These are phyloP conservation scores for Cacajao melanocephalus DNA, from an alignment of 2,797 vertebrate species.

Conservation along the genomic window DNA sequence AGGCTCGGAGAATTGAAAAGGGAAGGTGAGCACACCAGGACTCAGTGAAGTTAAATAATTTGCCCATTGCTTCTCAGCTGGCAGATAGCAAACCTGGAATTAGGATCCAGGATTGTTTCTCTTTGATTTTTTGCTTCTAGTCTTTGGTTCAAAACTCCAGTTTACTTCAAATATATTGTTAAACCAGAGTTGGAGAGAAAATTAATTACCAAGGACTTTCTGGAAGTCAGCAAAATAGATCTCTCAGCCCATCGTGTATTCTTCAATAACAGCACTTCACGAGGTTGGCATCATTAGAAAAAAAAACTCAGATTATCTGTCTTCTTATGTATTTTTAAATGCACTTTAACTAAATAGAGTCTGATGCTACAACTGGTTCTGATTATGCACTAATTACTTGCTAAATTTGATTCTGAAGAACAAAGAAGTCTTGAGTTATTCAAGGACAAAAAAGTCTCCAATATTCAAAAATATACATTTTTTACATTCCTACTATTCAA, in stretches of 20 bases:
- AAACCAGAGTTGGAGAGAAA: constrained; percentile 19
- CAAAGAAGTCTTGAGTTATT: constrained; percentile 73
- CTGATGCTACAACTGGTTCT: constrained; percentile 69
- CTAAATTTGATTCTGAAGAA: constrained; percentile 72
- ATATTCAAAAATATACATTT: constrained; percentile 64
- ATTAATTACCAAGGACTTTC: constrained; percentile 21
- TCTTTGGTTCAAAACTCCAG: not conserved
- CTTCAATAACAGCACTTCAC: constrained; percentile 11
- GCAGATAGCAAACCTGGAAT: not conserved
- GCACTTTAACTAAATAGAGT: constrained; percentile 57
- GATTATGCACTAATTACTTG: constrained; percentile 72
- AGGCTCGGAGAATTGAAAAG: not conserved
- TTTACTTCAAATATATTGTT: constrained; percentile 21
- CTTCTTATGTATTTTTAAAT: constrained; percentile 63
- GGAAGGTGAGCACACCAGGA: fast-evolving
- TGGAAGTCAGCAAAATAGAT: constrained; percentile 50
- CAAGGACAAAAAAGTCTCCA: constrained; percentile 70
- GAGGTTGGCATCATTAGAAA: constrained; percentile 46
- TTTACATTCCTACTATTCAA: constrained; percentile 67
- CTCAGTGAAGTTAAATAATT: not conserved
- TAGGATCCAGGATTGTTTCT: not conserved
- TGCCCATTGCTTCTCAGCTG: not conserved
- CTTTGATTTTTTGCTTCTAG: not conserved
- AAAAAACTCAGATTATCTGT: constrained; percentile 55
- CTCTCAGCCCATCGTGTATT: constrained; percentile 29